These are phyloP conservation scores for Dyspetes luteomarginatus DNA, from an alignment of 2,888 invertebrate genomes.

Conservation along the genomic window DNA sequence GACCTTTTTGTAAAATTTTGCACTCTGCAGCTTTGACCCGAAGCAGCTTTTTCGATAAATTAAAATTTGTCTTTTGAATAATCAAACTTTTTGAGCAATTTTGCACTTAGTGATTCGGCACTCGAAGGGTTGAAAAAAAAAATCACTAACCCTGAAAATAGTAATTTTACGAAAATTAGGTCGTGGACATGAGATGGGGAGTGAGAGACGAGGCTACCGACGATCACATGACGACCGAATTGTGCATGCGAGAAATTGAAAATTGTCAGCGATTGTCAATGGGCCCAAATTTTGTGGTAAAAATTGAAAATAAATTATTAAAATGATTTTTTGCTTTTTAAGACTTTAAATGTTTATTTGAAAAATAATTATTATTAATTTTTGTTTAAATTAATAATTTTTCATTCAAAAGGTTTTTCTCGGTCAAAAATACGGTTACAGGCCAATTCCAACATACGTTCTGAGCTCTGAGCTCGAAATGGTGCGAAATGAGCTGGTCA, in stretches of 20 bases:
- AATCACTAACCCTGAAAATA: too few species aligned
- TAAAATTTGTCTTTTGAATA: too few species aligned
- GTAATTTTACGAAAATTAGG: slow-evolving; percentile 85
- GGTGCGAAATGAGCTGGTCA: slow-evolving; percentile 93
- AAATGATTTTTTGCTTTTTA: too few species aligned
- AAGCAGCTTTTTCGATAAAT: too few species aligned
- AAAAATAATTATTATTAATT: too few species aligned
- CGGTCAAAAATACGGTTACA: slow-evolving; percentile 99
- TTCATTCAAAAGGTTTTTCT: slow-evolving; percentile 89
- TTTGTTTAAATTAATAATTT: background rate
- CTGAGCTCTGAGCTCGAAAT: slow-evolving; percentile 95
- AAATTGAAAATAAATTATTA: too few species aligned
- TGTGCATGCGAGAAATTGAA: slow-evolving; percentile 99
- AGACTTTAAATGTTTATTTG: too few species aligned
- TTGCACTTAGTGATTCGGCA: too few species aligned
- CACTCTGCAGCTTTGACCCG: too few species aligned
- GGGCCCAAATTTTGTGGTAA: slow-evolving; percentile 98
- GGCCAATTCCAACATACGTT: slow-evolving; percentile 98
- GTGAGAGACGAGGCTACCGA: slow-evolving; percentile 99
- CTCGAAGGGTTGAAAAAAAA: too few species aligned
- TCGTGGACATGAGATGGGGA: slow-evolving; percentile 99
- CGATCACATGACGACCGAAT: slow-evolving; percentile 99
- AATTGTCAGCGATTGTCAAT: slow-evolving; percentile 98
- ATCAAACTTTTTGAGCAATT: too few species aligned
- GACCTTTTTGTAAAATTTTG: too few species aligned